Evolutionary conservation across 2,797 vertebrate species (phyloP), one percentile per base, ranked within the genome.

Genomic region (Scleropages formosus): DNA sequence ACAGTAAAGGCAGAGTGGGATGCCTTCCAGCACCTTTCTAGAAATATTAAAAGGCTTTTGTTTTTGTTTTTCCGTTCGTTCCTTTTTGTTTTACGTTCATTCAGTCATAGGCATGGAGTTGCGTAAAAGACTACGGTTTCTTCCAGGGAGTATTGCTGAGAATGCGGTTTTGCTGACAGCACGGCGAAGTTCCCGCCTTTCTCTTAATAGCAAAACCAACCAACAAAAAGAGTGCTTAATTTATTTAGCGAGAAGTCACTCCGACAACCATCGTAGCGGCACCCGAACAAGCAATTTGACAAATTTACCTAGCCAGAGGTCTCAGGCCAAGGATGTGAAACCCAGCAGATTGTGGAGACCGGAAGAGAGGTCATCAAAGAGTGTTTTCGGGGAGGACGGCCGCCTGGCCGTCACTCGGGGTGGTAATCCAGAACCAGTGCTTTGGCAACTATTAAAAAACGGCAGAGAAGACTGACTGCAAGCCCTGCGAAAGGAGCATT

Each of bases 371-470:
- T 66, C 70, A 60, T 62, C 75, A 53, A 49, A 13, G 39, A 47
- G 58, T 13, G 58, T 58, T 26, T 24, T 46, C 39, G 53, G 31
- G 59, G 24, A 12, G 60, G 58, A 18, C 47, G 58, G 46, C 18
- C n/a, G 24, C n/a, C 12, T 12, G 59, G 67, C 58, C 44, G 49
- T 51, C 59, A 49, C 58, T 51, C 66, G 51, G 58, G 65, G 75
- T n/a, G 11, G 31, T 76, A 22, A 71, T 72, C 71, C 60, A 49
- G 59, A 71, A 72, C 9, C 56, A 60, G 53, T 53, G 44, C 31
- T 72, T 49, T 24, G 72, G 72, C 59, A 39, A 27, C 39, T 49
- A 60, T 72, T 31, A 59, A 53, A n/a, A 46, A 60, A 44, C 31
- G 27, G 26, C 71, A 72, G 27, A 22, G 70, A 44, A 16, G 60